These are phyloP conservation scores for Drosophila buzzatii DNA, from an alignment of 2,888 invertebrate genomes.

Conservation along the genomic window DNA sequence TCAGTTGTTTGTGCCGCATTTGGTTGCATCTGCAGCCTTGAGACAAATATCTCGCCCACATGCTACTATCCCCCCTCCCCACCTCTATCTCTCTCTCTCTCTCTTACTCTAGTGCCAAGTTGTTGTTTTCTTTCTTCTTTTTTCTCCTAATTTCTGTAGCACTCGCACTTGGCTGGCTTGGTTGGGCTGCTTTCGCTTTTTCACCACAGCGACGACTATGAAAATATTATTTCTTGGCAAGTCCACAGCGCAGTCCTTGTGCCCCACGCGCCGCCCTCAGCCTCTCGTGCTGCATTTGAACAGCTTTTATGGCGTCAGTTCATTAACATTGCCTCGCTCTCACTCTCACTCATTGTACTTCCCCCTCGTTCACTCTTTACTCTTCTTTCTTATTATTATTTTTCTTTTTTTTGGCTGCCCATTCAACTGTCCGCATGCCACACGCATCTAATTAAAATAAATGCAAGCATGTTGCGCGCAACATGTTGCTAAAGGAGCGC, in stretches of 20 bases:
- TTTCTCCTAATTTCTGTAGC: slow-evolving; percentile 13
- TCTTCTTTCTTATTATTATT: too few species aligned
- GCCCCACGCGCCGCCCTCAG: neutral
- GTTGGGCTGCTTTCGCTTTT: slow-evolving; percentile 51
- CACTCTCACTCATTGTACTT: neutral
- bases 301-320: slow-evolving; percentile 40
- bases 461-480: slow-evolving; percentile 52
- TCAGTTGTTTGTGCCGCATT: slow-evolving; percentile 28
- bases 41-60: slow-evolving; percentile 26
- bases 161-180: slow-evolving; percentile 3
- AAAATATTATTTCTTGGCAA: slow-evolving; percentile 41
- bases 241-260: neutral
- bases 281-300: neutral
- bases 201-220: slow-evolving; percentile 22
- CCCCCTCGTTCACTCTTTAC: too few species aligned
- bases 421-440: neutral
- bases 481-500: slow-evolving; percentile 77
- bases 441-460: slow-evolving; percentile 55
- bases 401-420: neutral
- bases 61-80: neutral
- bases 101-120: slow-evolving; percentile 10
- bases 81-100: neutral
- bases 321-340: slow-evolving; percentile 46
- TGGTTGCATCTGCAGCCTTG: slow-evolving; percentile 49
- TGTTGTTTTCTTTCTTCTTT: neutral